Evolutionary conservation across 2,797 vertebrate genomes (phyloP).

Genomic region (Chiloscyllium punctatum): DNA sequence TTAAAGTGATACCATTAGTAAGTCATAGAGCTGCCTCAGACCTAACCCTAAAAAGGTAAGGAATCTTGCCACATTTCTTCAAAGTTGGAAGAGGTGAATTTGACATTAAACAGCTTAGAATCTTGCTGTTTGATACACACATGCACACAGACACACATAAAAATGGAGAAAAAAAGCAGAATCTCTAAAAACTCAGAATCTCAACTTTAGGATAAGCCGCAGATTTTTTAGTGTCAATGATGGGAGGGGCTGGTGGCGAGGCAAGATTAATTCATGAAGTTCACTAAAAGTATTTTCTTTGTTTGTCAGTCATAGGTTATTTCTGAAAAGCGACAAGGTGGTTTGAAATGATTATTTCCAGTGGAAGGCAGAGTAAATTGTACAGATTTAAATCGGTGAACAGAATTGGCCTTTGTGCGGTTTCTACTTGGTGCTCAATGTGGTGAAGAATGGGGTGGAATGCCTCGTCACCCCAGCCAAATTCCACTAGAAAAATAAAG

Average conservation of each 20-base stretch:
- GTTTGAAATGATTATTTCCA: not conserved
- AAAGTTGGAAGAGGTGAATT: not conserved
- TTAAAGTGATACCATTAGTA: not conserved
- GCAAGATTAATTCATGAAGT: not conserved
- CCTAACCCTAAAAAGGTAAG: not conserved
- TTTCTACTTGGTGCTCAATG: not conserved
- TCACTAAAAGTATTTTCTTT: not conserved
- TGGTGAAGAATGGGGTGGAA: not conserved
- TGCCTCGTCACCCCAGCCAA: not conserved
- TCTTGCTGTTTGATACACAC: not conserved
- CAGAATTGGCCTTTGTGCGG: not conserved
- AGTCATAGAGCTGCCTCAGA: not conserved
- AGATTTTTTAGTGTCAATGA: not conserved
- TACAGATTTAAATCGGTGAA: not conserved
- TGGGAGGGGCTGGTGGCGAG: not conserved
- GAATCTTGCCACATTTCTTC: not conserved
- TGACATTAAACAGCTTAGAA: not conserved
- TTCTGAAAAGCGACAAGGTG: not conserved
- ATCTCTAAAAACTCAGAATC: not conserved
- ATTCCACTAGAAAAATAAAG: not conserved
- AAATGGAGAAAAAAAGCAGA: not conserved
- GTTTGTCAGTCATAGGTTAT: not conserved
- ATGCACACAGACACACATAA: not conserved
- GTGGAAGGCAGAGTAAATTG: not conserved
- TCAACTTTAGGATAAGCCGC: not conserved